A percentile compares a stretch with the other conserved stretches of the same genome.
Conservation (phyloP, 1,140 invertebrate genomes). For the Parapsyche elsis region DNA sequence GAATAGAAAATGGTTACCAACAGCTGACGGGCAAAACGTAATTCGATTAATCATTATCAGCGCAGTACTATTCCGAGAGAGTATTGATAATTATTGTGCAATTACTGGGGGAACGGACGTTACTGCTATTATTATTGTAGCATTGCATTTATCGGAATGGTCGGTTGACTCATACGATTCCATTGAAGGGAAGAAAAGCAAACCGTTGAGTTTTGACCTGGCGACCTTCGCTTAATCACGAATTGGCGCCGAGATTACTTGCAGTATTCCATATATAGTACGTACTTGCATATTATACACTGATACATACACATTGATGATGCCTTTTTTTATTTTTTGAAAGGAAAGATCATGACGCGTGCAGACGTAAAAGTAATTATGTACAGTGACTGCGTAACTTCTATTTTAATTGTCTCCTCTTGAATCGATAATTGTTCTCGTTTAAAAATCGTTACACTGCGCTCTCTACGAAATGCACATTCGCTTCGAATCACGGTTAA, state of each 20-base stretch:
- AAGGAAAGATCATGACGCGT: background rate
- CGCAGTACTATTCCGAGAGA: constrained; percentile 13
- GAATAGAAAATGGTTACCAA: background rate
- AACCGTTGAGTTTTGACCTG: constrained; percentile 21
- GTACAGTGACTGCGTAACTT: background rate
- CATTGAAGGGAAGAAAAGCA: constrained; percentile 15
- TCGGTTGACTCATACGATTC: constrained; percentile 5
- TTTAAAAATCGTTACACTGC: too few species aligned
- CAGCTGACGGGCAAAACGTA: background rate
- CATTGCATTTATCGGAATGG: background rate
- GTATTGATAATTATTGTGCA: constrained; percentile 14
- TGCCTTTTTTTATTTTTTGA: too few species aligned
- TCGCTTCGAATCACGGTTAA: too few species aligned
- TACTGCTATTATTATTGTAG: background rate
- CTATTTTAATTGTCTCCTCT: background rate
- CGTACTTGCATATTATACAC: background rate
- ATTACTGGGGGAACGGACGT: constrained; percentile 1
- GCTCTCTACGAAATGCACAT: too few species aligned
- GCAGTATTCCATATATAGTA: background rate
- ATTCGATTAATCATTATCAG: background rate
- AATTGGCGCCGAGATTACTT: constrained; percentile 15
- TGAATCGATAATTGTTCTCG: background rate
- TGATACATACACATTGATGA: background rate
- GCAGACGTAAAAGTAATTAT: background rate
- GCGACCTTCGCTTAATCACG: constrained; percentile 8